A percentile compares a stretch with the other conserved stretches of the same genome.
These are phyloP conservation scores for Tyria jacobaeae DNA, from an alignment of 2,888 invertebrate species.

Conservation along the genomic window DNA sequence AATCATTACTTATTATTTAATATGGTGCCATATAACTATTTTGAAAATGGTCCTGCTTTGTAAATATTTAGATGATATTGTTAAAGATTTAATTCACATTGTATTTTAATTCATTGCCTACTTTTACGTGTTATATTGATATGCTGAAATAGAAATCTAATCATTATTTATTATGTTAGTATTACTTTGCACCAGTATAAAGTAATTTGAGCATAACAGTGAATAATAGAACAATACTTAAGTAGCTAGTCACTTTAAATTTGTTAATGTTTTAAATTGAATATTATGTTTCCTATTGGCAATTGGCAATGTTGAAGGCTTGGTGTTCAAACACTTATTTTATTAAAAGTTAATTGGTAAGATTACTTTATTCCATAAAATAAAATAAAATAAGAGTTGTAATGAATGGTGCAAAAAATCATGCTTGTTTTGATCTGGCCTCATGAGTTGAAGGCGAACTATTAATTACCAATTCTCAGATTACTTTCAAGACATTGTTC, in stretches of 20 bases:
- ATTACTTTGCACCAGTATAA: constrained; percentile 51
- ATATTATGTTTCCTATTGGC: constrained; percentile 20
- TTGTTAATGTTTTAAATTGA: constrained; percentile 46
- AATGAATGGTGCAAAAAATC: constrained; percentile 41
- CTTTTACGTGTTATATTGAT: constrained; percentile 37
- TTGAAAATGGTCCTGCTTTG: constrained; percentile 54
- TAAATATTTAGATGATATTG: constrained; percentile 55
- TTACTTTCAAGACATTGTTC: constrained; percentile 68
- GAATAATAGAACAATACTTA: constrained; percentile 48
- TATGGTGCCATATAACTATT: constrained; percentile 70
- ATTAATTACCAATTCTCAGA: constrained; percentile 46
- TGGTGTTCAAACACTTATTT: constrained; percentile 53
- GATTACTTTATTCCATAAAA: constrained; percentile 49
- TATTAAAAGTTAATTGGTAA: constrained; percentile 52
- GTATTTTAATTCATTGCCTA: constrained; percentile 38
- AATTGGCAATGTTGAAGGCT: constrained; percentile 46
- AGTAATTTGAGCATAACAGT: constrained; percentile 49
- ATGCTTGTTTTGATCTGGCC: constrained; percentile 27
- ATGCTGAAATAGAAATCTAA: constrained; percentile 40
- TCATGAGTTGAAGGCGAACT: constrained; percentile 36
- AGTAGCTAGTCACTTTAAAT: constrained; percentile 62
- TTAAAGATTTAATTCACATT: constrained; percentile 41
- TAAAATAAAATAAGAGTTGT: constrained; percentile 38
- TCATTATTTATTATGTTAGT: constrained; percentile 48
- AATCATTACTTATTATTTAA: constrained; percentile 51